Evolutionary conservation across 2,113 vertebrate species (phyloP).

Genomic region (Capreolus pygargus): DNA sequence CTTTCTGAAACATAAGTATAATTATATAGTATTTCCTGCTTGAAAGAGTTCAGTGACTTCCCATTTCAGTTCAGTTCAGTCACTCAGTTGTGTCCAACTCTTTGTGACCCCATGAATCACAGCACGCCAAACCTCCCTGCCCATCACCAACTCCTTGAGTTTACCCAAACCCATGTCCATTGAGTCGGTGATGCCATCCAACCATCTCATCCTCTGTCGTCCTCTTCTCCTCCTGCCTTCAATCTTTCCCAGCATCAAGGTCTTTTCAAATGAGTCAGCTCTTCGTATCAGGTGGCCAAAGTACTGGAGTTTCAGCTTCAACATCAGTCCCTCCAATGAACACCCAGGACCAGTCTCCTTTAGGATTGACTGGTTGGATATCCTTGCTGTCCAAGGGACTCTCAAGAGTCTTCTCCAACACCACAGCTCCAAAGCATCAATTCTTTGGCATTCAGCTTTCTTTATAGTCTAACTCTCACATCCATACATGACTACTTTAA

Average conservation of each 20-base stretch:
- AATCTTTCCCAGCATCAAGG: not conserved
- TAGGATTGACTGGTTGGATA: not conserved
- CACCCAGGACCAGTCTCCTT: not conserved
- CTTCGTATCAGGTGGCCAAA: not conserved
- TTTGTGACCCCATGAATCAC: not conserved
- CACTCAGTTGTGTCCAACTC: fast-evolving
- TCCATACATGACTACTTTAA: not conserved
- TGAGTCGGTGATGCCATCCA: not conserved
- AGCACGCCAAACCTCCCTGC: not conserved
- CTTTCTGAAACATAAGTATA: not conserved
- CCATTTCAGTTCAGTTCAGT: not conserved
- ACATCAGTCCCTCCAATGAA: not conserved
- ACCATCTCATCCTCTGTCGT: not conserved
- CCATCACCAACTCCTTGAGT: not conserved
- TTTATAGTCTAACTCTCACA: not conserved
- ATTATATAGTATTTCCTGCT: not conserved
- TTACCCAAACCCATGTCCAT: not conserved
- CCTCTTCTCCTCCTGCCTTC: not conserved
- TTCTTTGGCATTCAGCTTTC: not conserved
- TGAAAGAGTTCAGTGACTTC: not conserved
- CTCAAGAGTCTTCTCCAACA: not conserved
- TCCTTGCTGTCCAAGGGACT: not conserved
- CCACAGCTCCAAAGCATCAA: not conserved
- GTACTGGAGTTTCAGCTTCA: not conserved
- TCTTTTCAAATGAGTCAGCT: not conserved